These are phyloP conservation scores for Ctenopoma multispine DNA, from an alignment of 2,797 vertebrate species.

Conservation along the genomic window DNA sequence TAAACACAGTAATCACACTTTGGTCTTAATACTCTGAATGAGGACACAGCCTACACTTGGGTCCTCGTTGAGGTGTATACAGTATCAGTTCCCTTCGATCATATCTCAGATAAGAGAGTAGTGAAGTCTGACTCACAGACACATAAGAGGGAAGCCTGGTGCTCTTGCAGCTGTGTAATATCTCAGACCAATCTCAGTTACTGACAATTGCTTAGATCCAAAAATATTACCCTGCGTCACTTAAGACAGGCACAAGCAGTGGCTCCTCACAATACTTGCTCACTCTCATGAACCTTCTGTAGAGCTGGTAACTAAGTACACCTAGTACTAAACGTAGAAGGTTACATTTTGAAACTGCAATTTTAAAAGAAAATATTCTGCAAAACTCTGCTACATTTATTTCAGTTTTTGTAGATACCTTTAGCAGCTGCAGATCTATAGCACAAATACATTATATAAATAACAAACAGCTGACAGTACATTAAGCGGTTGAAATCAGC, in stretches of 20 bases:
- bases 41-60: background rate
- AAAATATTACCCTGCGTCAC: slow-evolving; percentile 65
- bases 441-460: too few species aligned
- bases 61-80: slow-evolving; percentile 1
- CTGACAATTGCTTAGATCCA: slow-evolving; percentile 65
- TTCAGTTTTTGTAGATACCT: too few species aligned
- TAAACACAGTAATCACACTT: background rate
- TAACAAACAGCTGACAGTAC: too few species aligned
- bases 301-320: too few species aligned
- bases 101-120: slow-evolving; percentile 15
- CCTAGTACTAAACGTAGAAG: too few species aligned
- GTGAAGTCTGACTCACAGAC: slow-evolving; percentile 36
- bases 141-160: slow-evolving; percentile 21
- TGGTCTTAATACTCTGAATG: too few species aligned
- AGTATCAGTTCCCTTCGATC: background rate
- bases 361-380: too few species aligned
- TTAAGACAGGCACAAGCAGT: slow-evolving; percentile 18
- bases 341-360: too few species aligned
- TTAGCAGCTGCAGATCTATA: too few species aligned
- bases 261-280: slow-evolving; percentile 9
- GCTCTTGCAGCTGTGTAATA: slow-evolving; percentile 65
- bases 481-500: too few species aligned
- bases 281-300: background rate
- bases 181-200: slow-evolving; percentile 63
- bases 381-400: too few species aligned